Evolutionary conservation across 2,113 vertebrate species (phyloP), one percentile per base, ranked within the genome.

Genomic region (Anguilla japonica): DNA sequence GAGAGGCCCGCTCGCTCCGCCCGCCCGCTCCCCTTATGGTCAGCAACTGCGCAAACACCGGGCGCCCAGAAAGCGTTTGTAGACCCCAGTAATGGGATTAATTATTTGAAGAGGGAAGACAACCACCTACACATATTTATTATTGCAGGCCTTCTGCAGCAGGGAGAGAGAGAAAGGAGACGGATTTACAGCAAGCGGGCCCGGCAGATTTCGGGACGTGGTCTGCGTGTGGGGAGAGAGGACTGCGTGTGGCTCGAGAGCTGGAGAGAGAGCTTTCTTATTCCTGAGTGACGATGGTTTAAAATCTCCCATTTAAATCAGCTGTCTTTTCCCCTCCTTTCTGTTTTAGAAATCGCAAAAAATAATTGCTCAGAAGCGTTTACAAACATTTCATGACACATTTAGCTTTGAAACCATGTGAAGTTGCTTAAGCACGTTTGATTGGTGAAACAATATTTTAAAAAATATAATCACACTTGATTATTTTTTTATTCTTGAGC

Each of bases 1-100:
- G 88, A 95, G 95, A 89, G 92, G 90, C 92, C 41, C 56, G 8
- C 43, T 6, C 43, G 8, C 43, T 6, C 43, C 43, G 8, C 43
- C 34, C 34, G 34, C 92, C 56, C 75, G 84, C 87, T 71, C 11
- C 88, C 92, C 94, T 95, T 94, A 93, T 94, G 94, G 94, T 87
- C 93, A 92, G 93, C 95, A 96, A 96, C 95, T 96, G 95, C 95
- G 95, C 90, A 96, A 96, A 96, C 93, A 96, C 29, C 87, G 92
- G 5, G 90, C 34, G 92, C n/a, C 50, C 78, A 89, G 91, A 90
- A 91, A 92, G 34, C 92, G 90, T 91, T 91, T 94, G 92, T 94
- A 91, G 91, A 91, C 40, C 88, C 86, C 41, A 67, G 43, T 46
- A 87, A 91, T 93, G 91, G 92, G 90, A 92, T 88, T 91, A 91